Evolutionary conservation across 2,888 invertebrate species (phyloP).

Genomic region (Sinotaia quadrata): DNA sequence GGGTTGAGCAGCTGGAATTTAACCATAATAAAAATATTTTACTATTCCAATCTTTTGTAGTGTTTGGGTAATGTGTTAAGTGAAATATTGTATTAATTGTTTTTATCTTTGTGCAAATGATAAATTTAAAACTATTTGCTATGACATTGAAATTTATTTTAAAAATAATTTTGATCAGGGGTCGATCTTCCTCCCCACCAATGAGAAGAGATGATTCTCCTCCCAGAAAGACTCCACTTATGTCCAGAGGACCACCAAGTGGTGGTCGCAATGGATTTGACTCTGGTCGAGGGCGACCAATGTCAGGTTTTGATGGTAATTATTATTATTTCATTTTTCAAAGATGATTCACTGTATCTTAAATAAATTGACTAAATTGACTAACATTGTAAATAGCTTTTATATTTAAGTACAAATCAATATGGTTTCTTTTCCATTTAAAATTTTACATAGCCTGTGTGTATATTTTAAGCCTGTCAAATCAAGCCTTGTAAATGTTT

Average conservation of each 20-base stretch:
- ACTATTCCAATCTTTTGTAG: no score
- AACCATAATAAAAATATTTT: no score
- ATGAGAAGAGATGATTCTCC: slow-evolving; percentile 26
- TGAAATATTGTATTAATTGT: background rate
- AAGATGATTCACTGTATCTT: no score
- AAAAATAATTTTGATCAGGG: background rate
- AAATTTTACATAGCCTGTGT: no score
- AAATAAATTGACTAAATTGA: no score
- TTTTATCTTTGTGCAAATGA: background rate
- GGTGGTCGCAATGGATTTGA: slow-evolving; percentile 36
- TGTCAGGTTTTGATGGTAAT: slow-evolving; percentile 25
- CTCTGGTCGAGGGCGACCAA: slow-evolving; percentile 19
- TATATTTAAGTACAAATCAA: no score
- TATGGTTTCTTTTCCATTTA: no score
- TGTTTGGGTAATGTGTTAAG: background rate
- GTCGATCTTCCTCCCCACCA: slow-evolving; percentile 17
- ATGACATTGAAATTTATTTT: background rate
- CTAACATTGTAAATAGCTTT: no score
- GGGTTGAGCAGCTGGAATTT: no score
- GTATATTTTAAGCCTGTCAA: no score
- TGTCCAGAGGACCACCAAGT: slow-evolving; percentile 34
- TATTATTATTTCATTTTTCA: no score
- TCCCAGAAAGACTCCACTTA: slow-evolving; percentile 9
- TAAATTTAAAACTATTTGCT: background rate
- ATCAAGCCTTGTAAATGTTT: no score